Evolutionary conservation across 2,797 vertebrate genomes (phyloP).

Genomic region (Cynopterus sphinx): DNA sequence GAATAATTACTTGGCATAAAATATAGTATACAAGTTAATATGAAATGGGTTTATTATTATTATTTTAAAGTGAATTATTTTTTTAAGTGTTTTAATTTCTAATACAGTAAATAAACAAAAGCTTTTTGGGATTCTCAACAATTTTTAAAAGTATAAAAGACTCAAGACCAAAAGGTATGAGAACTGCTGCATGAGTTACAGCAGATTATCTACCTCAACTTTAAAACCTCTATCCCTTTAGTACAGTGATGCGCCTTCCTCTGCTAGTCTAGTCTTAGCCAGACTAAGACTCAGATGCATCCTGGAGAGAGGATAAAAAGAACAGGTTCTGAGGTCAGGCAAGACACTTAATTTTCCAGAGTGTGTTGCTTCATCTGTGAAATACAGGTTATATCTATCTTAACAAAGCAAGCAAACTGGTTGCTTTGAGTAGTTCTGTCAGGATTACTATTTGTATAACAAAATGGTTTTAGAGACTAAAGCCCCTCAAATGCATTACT

Average conservation of each 20-base stretch:
- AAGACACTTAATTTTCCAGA: background rate
- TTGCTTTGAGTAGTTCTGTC: background rate
- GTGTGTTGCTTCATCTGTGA: background rate
- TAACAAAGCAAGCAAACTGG: constrained; percentile 9
- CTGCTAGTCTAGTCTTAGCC: background rate
- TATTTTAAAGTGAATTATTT: background rate
- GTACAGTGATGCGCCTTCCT: background rate
- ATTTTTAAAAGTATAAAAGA: constrained; percentile 15
- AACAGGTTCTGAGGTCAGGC: background rate
- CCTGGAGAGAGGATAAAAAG: background rate
- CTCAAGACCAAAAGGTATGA: background rate
- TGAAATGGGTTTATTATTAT: background rate
- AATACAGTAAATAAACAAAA: background rate
- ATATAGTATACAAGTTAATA: background rate
- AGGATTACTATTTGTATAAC: background rate
- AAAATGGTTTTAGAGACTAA: background rate
- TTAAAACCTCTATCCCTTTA: background rate
- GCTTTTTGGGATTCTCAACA: background rate
- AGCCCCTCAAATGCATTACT: background rate
- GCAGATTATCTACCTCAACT: background rate
- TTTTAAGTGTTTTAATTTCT: constrained; percentile 3
- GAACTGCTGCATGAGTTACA: background rate
- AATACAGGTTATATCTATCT: background rate
- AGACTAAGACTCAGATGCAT: background rate
- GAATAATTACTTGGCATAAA: background rate